These are phyloP conservation scores for Pontoporia blainvillei DNA, from an alignment of 2,113 vertebrate species.

Conservation along the genomic window DNA sequence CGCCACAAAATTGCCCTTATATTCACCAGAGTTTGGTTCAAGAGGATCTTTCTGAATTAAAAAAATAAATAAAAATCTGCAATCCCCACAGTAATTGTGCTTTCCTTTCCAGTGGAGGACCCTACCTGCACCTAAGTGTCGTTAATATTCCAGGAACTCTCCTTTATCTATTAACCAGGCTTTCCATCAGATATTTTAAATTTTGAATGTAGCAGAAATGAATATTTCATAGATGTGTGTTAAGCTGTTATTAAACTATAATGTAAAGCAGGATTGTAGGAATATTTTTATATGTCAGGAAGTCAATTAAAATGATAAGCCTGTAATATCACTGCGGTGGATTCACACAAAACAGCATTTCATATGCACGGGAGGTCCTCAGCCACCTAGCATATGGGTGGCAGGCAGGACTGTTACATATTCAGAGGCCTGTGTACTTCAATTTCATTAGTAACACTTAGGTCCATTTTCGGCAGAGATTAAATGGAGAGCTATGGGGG, in stretches of 20 bases:
- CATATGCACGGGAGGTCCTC: constrained; percentile 30
- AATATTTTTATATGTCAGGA: constrained; percentile 81
- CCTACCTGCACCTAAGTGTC: constrained; percentile 33
- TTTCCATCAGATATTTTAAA: constrained; percentile 76
- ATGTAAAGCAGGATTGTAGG: constrained; percentile 72
- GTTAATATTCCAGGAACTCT: constrained; percentile 76
- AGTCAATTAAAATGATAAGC: constrained; percentile 84
- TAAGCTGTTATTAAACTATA: constrained; percentile 78
- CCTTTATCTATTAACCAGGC: constrained; percentile 74
- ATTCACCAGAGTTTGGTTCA: constrained; percentile 52
- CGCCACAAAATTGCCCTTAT: constrained; percentile 54
- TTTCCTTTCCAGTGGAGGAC: constrained; percentile 51
- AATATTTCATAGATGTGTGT: constrained; percentile 74
- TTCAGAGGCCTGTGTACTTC: constrained; percentile 55
- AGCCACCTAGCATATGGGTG: constrained; percentile 52
- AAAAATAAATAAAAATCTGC: constrained; percentile 35
- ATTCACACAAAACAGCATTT: constrained; percentile 67
- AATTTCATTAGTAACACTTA: constrained; percentile 49
- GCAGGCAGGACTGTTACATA: constrained; percentile 53
- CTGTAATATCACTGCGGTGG: constrained; percentile 70
- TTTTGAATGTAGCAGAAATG: constrained; percentile 73
- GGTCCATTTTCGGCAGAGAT: constrained; percentile 64
- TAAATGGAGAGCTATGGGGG: constrained; percentile 40
- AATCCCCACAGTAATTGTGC: constrained; percentile 47
- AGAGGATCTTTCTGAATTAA: constrained; percentile 64